A percentile compares a stretch with the other conserved stretches of the same genome.
Conservation (phyloP, 1,140 invertebrate species). For the Penaeus japonicus region DNA sequence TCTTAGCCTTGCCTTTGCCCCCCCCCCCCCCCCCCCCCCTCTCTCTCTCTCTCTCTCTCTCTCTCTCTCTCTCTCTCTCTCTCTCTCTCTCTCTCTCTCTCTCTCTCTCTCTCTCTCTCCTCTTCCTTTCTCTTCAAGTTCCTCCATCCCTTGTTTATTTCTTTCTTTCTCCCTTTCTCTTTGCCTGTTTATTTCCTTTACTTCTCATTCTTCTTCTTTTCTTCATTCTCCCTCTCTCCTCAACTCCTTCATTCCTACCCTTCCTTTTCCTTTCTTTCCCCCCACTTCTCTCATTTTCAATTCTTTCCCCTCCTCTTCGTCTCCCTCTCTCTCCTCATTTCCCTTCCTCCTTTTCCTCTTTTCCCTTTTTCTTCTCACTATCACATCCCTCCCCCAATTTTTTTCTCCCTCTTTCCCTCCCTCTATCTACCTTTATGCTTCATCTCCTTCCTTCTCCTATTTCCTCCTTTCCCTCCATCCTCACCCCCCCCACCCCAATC, state of each 20-base stretch:
- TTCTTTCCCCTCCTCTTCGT: background rate
- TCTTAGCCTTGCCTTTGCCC: too few species aligned
- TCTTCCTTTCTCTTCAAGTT: background rate
- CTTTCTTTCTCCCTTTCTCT: background rate
- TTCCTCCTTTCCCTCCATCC: background rate
- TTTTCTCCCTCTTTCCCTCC: background rate
- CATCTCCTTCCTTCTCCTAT: background rate
- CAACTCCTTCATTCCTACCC: too few species aligned
- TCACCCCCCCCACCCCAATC: background rate
- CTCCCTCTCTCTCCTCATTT: background rate
- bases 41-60: too few species aligned
- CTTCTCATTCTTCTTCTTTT: too few species aligned
- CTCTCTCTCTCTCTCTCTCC: background rate
- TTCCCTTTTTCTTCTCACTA: background rate
- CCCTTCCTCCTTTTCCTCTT: background rate
- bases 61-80: too few species aligned
- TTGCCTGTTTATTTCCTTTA: background rate
- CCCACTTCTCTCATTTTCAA: background rate
- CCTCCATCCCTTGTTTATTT: background rate
- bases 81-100: background rate
- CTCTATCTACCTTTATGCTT: background rate
- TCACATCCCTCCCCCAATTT: background rate
- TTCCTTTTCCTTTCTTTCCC: background rate
- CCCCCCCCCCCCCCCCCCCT: too few species aligned
- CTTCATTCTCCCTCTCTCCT: too few species aligned